These are phyloP conservation scores for Sesamia nonagrioides DNA, from an alignment of 1,140 invertebrate genomes.

Conservation along the genomic window DNA sequence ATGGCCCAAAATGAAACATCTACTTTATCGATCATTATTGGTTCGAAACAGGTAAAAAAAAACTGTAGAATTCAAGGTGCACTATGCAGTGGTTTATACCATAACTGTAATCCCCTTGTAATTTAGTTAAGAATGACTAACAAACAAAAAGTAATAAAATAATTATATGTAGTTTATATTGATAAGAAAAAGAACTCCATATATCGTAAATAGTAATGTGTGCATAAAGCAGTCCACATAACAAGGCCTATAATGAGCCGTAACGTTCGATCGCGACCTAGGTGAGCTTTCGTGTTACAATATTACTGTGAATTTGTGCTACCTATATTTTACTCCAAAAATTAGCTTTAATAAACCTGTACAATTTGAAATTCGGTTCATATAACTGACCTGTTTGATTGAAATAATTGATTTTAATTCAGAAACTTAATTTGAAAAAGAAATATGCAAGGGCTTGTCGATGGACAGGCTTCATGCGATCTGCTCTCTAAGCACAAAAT, in stretches of 20 bases:
- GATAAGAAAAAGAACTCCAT: not conserved
- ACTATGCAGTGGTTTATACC: too few species aligned
- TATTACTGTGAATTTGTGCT: conserved; percentile 68
- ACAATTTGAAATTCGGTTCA: not conserved
- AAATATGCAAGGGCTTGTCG: too few species aligned
- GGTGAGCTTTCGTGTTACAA: conserved; percentile 74
- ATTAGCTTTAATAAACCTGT: conserved; percentile 29
- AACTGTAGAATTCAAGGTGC: too few species aligned
- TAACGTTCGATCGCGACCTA: conserved; percentile 74
- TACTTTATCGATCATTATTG: too few species aligned
- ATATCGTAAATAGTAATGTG: conserved; percentile 28
- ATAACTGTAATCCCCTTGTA: too few species aligned
- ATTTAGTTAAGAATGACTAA: too few species aligned
- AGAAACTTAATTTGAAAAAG: not conserved
- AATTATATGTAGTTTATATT: too few species aligned
- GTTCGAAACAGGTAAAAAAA: too few species aligned
- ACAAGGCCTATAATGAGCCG: conserved; percentile 75
- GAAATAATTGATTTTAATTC: not conserved
- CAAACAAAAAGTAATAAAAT: too few species aligned
- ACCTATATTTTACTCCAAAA: conserved; percentile 55
- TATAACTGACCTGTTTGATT: conserved; percentile 9
- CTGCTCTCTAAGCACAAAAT: too few species aligned
- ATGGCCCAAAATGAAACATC: too few species aligned
- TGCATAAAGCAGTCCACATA: conserved; percentile 66
- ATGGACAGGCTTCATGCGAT: too few species aligned